Conservation (phyloP, 2,888 invertebrate genomes). For the Spisula subtruncata region DNA sequence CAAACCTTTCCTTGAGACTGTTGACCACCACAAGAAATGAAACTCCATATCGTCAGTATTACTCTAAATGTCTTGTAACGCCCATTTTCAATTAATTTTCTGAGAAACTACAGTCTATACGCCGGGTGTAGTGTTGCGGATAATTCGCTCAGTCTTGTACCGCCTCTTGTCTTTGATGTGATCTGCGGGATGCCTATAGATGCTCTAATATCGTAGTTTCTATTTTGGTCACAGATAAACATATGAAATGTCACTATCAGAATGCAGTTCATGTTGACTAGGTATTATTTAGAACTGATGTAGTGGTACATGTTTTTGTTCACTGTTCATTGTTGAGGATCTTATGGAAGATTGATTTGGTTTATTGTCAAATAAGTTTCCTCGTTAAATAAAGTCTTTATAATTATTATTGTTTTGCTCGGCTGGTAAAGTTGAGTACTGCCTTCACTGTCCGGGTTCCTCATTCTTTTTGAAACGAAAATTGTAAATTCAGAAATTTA, state of each 20-base stretch:
- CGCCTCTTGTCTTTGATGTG: neutral
- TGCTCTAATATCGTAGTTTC: neutral
- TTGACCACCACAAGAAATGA: neutral
- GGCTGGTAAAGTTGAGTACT: too few relatives aligned
- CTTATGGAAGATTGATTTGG: too few relatives aligned
- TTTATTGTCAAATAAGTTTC: too few relatives aligned
- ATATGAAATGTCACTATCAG: neutral
- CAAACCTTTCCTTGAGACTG: neutral
- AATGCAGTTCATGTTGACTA: neutral
- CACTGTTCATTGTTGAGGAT: too few relatives aligned
- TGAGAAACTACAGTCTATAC: neutral
- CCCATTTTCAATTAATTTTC: slow-evolving; percentile 18
- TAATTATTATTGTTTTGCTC: too few relatives aligned
- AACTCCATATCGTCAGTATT: neutral
- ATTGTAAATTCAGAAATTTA: too few relatives aligned
- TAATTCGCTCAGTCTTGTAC: neutral
- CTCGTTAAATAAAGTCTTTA: too few relatives aligned
- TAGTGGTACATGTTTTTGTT: too few relatives aligned
- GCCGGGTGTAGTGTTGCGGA: neutral
- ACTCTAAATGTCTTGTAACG: neutral
- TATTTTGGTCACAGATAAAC: neutral
- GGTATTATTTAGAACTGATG: too few relatives aligned
- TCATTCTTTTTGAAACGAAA: too few relatives aligned
- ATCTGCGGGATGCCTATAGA: neutral
- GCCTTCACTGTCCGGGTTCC: too few relatives aligned